Evolutionary conservation across 2,797 vertebrate genomes (phyloP), one percentile per base, ranked within the genome.

Genomic region (Microctenopoma lineatum): DNA sequence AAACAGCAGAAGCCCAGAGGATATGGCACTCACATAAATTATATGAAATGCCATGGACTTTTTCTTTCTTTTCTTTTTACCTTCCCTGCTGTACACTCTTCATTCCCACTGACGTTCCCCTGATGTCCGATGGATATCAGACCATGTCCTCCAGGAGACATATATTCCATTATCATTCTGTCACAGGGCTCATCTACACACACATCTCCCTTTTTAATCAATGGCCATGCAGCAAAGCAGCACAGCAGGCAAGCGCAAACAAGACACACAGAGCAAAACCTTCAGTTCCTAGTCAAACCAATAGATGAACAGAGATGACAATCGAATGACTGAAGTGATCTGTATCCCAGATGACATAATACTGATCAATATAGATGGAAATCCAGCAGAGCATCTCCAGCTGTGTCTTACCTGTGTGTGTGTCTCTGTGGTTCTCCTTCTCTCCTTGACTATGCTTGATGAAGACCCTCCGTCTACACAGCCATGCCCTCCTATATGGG

Each of bases 401-500:
- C 51, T 80, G 77, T 64, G 15, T 86, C 83, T 92, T 89, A 90
- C 89, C 80, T 87, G 85, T 10, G 65, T 75, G 58, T 75, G 65
- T 75, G 58, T 75, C 80, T 86, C 77, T 66, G 79, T 85, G 81
- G 70, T 79, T 66, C 83, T 89, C 81, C 75, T 82, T 55, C 59
- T 84, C 59, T 81, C 62, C 70, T 70, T 68, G 87, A 63, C 80
- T 67, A 68, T 78, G 84, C 70, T 81, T 83, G 74, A 77, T 85
- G 82, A 80, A 88, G 89, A 91, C 83, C 83, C 84, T 63, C n/a
- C 74, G 76, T 88, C 70, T 85, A 79, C 69, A 87, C 82, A 84
- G 84, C 80, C 76, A 87, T 90, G 86, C 91, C 88, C 88, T 92
- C 91, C 92, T 90, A 92, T 66, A 89, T 90, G 89, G 88, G 90